A percentile compares a stretch with the other conserved stretches of the same genome.
phyloP scores from a whole-genome alignment of 30 jellyfish, hydroid and myxozoan genomes.

The Pseudorhiza aurosa region DNA sequence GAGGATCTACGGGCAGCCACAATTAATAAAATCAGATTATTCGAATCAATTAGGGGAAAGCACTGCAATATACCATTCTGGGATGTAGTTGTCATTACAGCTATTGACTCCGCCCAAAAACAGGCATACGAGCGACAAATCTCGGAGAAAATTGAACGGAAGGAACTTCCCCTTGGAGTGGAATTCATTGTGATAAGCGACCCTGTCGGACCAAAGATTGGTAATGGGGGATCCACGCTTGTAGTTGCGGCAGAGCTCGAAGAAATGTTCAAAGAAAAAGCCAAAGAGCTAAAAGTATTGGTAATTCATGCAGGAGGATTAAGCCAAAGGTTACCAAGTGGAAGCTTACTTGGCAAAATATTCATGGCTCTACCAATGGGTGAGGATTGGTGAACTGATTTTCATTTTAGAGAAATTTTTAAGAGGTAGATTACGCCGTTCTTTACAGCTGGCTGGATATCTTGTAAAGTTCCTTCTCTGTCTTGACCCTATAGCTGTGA shows the following conservation, averaged over 20 bases:
- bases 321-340: slow-evolving; percentile 95
- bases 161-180: slow-evolving; percentile 83
- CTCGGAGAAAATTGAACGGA: slow-evolving; percentile 62
- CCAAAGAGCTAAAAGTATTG: slow-evolving; percentile 60
- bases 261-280: slow-evolving; percentile 52
- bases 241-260: slow-evolving; percentile 85
- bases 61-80: slow-evolving; percentile 73
- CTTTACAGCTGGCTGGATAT: too few species aligned
- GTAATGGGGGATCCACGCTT: slow-evolving; percentile 93
- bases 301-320: slow-evolving; percentile 91
- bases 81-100: slow-evolving; percentile 94
- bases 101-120: slow-evolving; percentile 78
- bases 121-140: slow-evolving; percentile 84
- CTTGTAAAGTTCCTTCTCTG: too few species aligned
- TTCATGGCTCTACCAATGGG: slow-evolving; percentile 93
- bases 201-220: slow-evolving; percentile 89
- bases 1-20: slow-evolving; percentile 80
- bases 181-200: slow-evolving; percentile 73
- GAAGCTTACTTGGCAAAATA: slow-evolving; percentile 87
- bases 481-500: too few species aligned
- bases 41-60: slow-evolving; percentile 82
- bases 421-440: too few species aligned
- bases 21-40: slow-evolving; percentile 34
- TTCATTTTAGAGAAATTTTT: too few species aligned
- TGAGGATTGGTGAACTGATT: too few species aligned